Evolutionary conservation across 2,888 invertebrate species (phyloP), one percentile per base, ranked within the genome.

Genomic region (Eupithecia insigniata): DNA sequence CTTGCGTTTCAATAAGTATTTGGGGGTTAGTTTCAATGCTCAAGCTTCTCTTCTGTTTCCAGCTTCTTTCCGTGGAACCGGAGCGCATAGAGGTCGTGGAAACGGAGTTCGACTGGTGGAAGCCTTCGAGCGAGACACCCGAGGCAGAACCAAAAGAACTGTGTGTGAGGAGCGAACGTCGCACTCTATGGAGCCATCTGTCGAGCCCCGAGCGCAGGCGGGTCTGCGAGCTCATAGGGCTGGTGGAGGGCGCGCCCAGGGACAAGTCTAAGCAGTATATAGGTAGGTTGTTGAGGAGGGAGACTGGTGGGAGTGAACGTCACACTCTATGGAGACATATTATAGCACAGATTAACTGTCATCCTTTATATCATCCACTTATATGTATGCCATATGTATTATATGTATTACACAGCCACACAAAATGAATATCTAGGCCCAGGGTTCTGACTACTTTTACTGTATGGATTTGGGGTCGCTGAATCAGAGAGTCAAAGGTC

Each of bases 191-290:
- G 94, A 95, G 95, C 30, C 95, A 96, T 78, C 92, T 96, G 51
- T 95, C 95, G 0, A 95, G 95, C 73, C 95, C 96, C 30, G 96
- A 96, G 81, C 96, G 94, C 84, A 92, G 93, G 80, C 93, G 92
- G 70, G 92, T 96, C 28, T 96, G 95, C 80, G 95, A 95, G 79
- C 94, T 95, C n/a, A 95, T 96, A 36, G 96, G 96, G 0, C 96
- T 95, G 76, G 95, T 92, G 10, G 95, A 96, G 76, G 95, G 95
- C 6, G 95, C 92, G 61, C 91, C 95, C 0, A 83, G 81, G 69
- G 93, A 92, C 76, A 91, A 90, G 70, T 91, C 92, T 0, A 95
- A 95, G 71, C 95, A 95, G 81, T 95, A 95, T 79, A 96, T 96
- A 79, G 96, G 96, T 95, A 62, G 87, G 87, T 75, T 22, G 30